phyloP scores from a whole-genome alignment of 2,888 invertebrate genomes.

The Pyrocoelia pectoralis region DNA sequence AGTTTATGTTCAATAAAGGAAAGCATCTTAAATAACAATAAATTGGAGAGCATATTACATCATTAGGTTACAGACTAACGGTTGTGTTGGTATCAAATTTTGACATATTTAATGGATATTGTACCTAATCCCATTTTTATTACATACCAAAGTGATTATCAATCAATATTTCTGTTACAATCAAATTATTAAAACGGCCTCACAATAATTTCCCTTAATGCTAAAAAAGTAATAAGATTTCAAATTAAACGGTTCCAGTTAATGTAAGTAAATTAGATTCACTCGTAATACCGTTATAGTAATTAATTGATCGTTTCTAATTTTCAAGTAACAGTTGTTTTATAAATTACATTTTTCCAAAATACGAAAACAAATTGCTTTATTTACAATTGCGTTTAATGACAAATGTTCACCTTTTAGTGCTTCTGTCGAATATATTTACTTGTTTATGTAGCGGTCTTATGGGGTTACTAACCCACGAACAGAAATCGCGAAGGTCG shows the following conservation, averaged over 20 bases:
- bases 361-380: not conserved
- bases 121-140: too few species aligned
- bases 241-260: constrained; percentile 7
- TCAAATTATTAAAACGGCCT: not conserved
- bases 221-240: not conserved
- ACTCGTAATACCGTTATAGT: not conserved
- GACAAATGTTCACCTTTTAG: too few species aligned
- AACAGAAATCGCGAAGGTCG: constrained; percentile 40
- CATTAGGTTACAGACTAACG: too few species aligned
- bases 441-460: constrained; percentile 24
- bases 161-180: not conserved
- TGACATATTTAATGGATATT: too few species aligned
- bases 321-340: not conserved
- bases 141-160: not conserved
- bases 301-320: not conserved
- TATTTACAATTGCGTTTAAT: not conserved
- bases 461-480: constrained; percentile 38
- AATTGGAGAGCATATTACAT: too few species aligned
- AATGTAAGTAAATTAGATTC: not conserved
- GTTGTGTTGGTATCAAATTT: too few species aligned
- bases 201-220: not conserved
- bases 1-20: too few species aligned
- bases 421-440: constrained; percentile 5
- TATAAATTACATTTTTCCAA: not conserved
- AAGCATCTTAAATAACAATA: too few species aligned